Evolutionary conservation across 2,888 invertebrate species (phyloP).

Genomic region (Noctua comes): DNA sequence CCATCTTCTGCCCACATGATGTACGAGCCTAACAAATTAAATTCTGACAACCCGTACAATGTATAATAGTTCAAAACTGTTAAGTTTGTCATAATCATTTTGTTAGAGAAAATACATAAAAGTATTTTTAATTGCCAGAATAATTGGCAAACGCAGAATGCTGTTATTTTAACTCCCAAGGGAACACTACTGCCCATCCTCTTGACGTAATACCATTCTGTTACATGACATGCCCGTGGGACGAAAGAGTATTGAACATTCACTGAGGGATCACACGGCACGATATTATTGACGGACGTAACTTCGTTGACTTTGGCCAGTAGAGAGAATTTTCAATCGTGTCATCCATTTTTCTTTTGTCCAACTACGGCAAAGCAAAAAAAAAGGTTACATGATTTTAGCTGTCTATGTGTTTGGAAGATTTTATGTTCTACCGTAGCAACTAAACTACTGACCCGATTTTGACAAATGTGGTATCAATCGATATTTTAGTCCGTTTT

Average conservation of each 20-base stretch:
- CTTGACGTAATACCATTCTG: not conserved
- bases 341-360: not conserved
- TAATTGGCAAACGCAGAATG: not conserved
- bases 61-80: no score
- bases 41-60: no score
- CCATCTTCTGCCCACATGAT: no score
- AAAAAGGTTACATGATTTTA: not conserved
- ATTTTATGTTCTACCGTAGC: not conserved
- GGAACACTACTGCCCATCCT: not conserved
- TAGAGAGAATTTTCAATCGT: constrained; percentile 4
- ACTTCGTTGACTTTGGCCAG: not conserved
- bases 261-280: not conserved
- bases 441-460: not conserved
- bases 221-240: not conserved
- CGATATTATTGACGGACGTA: constrained; percentile 15
- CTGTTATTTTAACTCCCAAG: not conserved
- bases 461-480: not conserved
- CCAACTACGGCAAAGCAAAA: not conserved
- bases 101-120: not conserved
- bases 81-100: not conserved
- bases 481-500: not conserved
- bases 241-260: constrained; percentile 21
- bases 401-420: not conserved
- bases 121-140: not conserved
- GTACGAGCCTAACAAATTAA: no score